Conservation (phyloP, 2,797 vertebrate genomes). For the Morus bassanus region DNA sequence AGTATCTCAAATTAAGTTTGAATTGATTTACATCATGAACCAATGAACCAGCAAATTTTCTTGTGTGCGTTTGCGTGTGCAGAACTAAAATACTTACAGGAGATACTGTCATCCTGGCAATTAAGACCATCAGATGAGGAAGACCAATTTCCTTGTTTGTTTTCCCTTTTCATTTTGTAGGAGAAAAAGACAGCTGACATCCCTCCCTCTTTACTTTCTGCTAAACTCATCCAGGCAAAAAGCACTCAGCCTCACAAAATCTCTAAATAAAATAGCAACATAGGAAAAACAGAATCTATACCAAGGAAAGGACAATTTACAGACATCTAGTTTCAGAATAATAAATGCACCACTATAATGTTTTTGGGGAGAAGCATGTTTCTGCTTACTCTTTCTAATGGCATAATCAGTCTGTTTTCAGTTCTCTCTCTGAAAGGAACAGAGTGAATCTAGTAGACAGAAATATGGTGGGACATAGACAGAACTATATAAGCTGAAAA, state of each 20-base stretch:
- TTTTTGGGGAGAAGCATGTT: background rate
- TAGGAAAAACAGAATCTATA: background rate
- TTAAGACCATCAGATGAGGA: slow-evolving; percentile 7
- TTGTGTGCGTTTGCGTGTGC: slow-evolving; percentile 54
- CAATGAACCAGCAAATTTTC: slow-evolving; percentile 76
- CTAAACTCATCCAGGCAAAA: background rate
- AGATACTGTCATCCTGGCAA: slow-evolving; percentile 61
- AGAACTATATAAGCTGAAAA: background rate
- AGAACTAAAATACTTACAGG: slow-evolving; percentile 61
- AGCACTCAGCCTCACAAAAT: background rate
- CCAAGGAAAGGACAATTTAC: background rate
- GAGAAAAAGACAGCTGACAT: background rate
- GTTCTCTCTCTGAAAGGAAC: background rate
- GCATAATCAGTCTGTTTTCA: background rate
- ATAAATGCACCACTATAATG: fast-evolving
- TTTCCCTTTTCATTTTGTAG: background rate
- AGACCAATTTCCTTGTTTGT: background rate
- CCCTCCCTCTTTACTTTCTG: background rate
- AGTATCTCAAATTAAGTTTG: slow-evolving; percentile 78
- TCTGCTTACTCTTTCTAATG: background rate
- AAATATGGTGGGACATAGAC: background rate
- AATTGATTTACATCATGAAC: slow-evolving; percentile 66
- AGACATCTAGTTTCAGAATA: background rate
- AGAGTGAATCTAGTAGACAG: background rate
- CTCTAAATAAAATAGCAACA: background rate